Base-by-base conservation (phyloP, 1,140 invertebrate genomes). In the Druon quercuslanigerum region DNA sequence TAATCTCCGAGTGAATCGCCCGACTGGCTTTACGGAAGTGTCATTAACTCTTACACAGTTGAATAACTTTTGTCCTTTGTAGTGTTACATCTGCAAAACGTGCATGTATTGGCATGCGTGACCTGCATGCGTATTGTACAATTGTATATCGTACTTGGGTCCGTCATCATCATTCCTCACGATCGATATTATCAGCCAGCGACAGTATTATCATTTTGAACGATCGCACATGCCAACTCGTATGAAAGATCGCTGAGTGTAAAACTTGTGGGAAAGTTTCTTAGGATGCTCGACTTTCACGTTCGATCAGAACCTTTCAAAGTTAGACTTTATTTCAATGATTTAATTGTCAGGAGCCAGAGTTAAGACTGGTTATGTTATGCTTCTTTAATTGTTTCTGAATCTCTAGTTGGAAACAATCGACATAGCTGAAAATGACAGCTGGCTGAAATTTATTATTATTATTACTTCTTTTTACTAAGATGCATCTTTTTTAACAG, bases 181-280 rank as follows among this genome's bases (percentile, higher is more conserved):
- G 33, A 82, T 52, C 33, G 50, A 80, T 79, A 80, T 78, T 82
- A 84, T 84, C 73, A 77, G 50, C 73, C 70, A 80, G 75, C 80
- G 71, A 70, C 72, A 73, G 70, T 51, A 80, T 80, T 78, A 84
- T 84, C 82, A 56, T 79, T 79, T 46, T 76, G 46, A 79, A 83
- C 76, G 75, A 84, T 83, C 79, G 78, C 75, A 57, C 76, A 60
- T 76, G 81, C 79, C 77, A 72, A 83, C 81, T 79, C 73, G 78
- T 81, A 83, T 79, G 73, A 79, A 84, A 84, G 78, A 84, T 78
- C 80, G 76, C 82, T 81, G 86, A 85, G 85, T 83, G 82, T 78
- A 84, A 87, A 86, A 86, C 83, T 84, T 83, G 84, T 88, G 87
- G 87, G 86, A 88, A 86, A 88, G 83, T 87, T 87, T 86, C 83